A percentile compares a stretch with the other conserved stretches of the same genome.
These are phyloP conservation scores for Spea hammondii DNA, from an alignment of 2,797 vertebrate genomes.

Conservation along the genomic window DNA sequence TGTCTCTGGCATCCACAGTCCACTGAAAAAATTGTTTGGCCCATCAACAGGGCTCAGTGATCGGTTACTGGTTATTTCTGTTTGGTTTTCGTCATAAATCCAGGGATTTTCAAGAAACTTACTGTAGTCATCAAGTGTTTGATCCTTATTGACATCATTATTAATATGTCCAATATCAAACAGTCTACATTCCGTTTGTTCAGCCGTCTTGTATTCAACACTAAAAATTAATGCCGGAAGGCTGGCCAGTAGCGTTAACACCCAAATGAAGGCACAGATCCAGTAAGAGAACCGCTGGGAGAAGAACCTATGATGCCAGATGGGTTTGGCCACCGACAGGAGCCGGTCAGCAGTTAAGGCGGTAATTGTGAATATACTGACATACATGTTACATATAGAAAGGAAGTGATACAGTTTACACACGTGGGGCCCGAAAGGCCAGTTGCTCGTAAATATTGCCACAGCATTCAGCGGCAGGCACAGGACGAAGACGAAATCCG, in stretches of 20 bases:
- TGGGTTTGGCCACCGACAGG: conserved; percentile 16
- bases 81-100: too few species aligned
- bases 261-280: conserved; percentile 1
- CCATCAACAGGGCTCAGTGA: too few species aligned
- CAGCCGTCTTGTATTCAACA: neutral
- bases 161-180: neutral
- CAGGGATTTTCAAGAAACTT: too few species aligned
- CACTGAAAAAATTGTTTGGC: too few species aligned
- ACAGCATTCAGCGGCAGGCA: neutral
- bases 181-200: too few species aligned
- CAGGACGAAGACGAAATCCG: neutral
- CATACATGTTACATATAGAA: neutral
- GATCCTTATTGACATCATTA: neutral
- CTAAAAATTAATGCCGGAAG: neutral
- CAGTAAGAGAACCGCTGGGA: neutral
- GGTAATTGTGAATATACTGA: conserved; percentile 9
- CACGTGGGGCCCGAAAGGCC: neutral
- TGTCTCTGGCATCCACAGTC: too few species aligned
- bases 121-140: neutral
- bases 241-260: neutral
- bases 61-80: too few species aligned
- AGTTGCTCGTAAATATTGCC: neutral
- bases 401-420: conserved; percentile 1
- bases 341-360: neutral
- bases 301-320: conserved; percentile 13